Conservation (phyloP, 2,888 invertebrate species). For the Unio delphinus region DNA sequence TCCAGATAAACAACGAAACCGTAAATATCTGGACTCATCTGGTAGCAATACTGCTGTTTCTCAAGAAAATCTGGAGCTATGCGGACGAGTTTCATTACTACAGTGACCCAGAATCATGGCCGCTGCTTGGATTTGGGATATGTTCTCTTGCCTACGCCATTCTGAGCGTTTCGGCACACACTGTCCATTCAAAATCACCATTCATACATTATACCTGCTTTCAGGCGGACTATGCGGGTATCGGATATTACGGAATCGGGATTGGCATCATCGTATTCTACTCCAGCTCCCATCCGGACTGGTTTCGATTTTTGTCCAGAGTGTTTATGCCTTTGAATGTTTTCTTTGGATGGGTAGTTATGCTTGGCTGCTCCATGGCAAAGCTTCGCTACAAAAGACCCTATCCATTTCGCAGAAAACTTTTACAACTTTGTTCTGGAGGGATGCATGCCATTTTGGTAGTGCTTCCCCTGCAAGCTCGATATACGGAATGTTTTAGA, state of each 20-base stretch:
- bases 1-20: constrained; percentile 59
- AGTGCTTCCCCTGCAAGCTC: constrained; percentile 25
- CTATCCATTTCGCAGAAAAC: constrained; percentile 40
- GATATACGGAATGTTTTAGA: constrained; percentile 34
- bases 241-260: constrained; percentile 48
- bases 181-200: constrained; percentile 51
- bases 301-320: constrained; percentile 11
- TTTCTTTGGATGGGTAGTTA: constrained; percentile 39
- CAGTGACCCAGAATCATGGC: constrained; percentile 16
- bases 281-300: constrained; percentile 27
- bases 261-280: constrained; percentile 42
- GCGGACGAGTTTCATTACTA: background rate
- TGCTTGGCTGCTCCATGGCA: constrained; percentile 38
- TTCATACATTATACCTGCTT: constrained; percentile 51
- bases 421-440: constrained; percentile 40
- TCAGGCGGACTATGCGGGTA: constrained; percentile 56
- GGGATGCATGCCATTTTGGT: constrained; percentile 23
- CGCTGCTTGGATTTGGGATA: constrained; percentile 39
- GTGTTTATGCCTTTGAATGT: constrained; percentile 36
- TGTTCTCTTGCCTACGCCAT: constrained; percentile 31
- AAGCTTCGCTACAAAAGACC: constrained; percentile 43
- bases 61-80: constrained; percentile 16
- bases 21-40: constrained; percentile 60
- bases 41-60: constrained; percentile 39
- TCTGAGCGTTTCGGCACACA: constrained; percentile 50